Evolutionary conservation across 92 coral and sea anemone genomes (phyloP), one percentile per base, ranked within the genome.

Genomic region (Paramuricea clavata): DNA sequence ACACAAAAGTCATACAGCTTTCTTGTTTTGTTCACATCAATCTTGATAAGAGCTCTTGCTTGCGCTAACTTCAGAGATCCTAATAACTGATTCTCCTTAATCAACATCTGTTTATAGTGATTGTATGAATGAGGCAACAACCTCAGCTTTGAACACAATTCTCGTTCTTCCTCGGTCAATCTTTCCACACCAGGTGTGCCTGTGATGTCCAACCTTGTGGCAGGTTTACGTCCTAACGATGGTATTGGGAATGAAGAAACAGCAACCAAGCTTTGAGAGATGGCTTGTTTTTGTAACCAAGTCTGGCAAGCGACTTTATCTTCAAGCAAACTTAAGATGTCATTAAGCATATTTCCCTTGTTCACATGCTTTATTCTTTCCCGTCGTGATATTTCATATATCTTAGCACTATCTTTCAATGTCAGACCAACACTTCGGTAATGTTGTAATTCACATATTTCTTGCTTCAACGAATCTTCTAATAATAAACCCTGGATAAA

Each of bases 21-120:
- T 81, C 99, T 93, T 0, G 99, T 97, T 90, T 97, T 97, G 80
- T 97, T 97, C 30, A 97, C 99, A 83, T 97, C 99, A 78, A 97
- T 97, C 57, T 96, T 92, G 89, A 97, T 90, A 3, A 97, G 90
- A 7, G 93, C 77, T 73, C 99, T 92, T 8, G 99, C 99, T 62
- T 97, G 99, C 0, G 99, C 98, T 16, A 97, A 93, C 33, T 96
- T 70, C 12, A 97, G 91, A 44, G 89, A 90, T 19, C 99, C 99
- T 28, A 65, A 74, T 61, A 91, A 93, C 35, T 94, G 95, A 73
- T 87, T 90, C 74, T 97, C 99, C 52, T 94, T 94, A 49, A 94
- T 90, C 6, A 97, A 90, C 33, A 87, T 86, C 21, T 87, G 90
- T 76, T 94, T 97, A 93, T 97, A 94, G 65, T 81, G 87, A 74